Evolutionary conservation across 1,140 invertebrate genomes (phyloP).

Genomic region (Cotesia glomerata): DNA sequence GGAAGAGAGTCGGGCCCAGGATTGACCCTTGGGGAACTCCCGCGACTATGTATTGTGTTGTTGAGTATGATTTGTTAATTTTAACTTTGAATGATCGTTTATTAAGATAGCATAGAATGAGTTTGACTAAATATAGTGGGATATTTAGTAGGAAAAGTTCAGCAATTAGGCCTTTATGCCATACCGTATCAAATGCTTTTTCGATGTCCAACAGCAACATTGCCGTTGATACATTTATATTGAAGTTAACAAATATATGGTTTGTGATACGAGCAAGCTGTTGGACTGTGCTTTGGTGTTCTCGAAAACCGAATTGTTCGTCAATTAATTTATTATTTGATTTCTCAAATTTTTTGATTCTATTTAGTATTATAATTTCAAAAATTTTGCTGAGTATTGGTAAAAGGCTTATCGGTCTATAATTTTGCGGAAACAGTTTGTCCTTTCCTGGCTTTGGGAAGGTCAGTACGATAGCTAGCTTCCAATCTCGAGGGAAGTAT

Average conservation of each 20-base stretch:
- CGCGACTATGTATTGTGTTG: conserved; percentile 21
- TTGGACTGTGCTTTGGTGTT: conserved; percentile 39
- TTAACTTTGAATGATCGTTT: conserved; percentile 13
- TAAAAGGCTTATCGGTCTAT: conserved; percentile 18
- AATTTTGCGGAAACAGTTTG: background rate
- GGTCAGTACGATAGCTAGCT: background rate
- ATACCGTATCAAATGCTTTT: conserved; percentile 45
- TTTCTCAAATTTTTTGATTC: background rate
- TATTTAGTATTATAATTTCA: conserved; percentile 8
- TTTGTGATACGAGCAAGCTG: conserved; percentile 43
- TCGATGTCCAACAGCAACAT: conserved; percentile 44
- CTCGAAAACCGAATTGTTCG: conserved; percentile 49
- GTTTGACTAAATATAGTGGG: conserved; percentile 31
- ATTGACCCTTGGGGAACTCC: conserved; percentile 42
- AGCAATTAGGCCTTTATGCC: no score
- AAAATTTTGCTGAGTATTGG: background rate
- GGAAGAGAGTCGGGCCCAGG: conserved; percentile 41
- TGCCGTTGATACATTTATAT: conserved; percentile 35
- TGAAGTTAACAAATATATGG: conserved; percentile 36
- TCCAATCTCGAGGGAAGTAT: conserved; percentile 39
- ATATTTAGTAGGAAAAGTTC: conserved; percentile 1
- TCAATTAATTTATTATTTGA: background rate
- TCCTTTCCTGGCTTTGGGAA: conserved; percentile 9
- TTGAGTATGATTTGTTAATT: conserved; percentile 17
- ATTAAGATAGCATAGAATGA: conserved; percentile 32